These are phyloP conservation scores for Phymanthus crucifer DNA, from an alignment of 92 coral and sea anemone genomes.

Conservation along the genomic window DNA sequence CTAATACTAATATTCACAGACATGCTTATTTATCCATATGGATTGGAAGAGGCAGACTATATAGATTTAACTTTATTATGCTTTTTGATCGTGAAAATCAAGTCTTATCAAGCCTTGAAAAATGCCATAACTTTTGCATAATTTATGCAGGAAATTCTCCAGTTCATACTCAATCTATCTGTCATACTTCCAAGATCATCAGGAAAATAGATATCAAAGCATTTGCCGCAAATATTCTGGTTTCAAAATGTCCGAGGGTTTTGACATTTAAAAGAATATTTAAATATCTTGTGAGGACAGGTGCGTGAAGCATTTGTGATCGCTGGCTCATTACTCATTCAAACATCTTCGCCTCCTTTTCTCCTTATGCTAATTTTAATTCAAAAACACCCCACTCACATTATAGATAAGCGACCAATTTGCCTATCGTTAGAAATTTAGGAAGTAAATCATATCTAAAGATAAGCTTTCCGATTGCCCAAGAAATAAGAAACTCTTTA, in stretches of 20 bases:
- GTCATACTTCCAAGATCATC: background rate
- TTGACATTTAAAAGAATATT: conserved; percentile 1
- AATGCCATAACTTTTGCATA: conserved; percentile 15
- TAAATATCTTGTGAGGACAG: background rate
- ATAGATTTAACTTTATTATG: background rate
- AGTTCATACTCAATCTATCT: background rate
- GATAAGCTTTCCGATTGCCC: background rate
- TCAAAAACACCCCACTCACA: conserved; percentile 1
- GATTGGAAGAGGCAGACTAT: background rate
- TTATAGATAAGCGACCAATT: background rate
- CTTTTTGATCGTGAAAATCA: background rate
- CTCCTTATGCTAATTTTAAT: conserved; percentile 6
- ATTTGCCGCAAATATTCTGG: background rate
- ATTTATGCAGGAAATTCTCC: conserved; percentile 8
- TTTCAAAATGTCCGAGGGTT: background rate
- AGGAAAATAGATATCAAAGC: background rate
- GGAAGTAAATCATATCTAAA: background rate
- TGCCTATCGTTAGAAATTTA: background rate
- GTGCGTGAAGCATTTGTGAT: background rate
- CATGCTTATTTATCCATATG: conserved; percentile 8
- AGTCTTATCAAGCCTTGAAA: conserved; percentile 2
- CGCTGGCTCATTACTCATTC: conserved; percentile 8
- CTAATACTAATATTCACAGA: conserved; percentile 4
- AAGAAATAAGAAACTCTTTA: background rate
- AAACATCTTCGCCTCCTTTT: background rate